Evolutionary conservation across 2,797 vertebrate species (phyloP).

Genomic region (Falco columbarius): DNA sequence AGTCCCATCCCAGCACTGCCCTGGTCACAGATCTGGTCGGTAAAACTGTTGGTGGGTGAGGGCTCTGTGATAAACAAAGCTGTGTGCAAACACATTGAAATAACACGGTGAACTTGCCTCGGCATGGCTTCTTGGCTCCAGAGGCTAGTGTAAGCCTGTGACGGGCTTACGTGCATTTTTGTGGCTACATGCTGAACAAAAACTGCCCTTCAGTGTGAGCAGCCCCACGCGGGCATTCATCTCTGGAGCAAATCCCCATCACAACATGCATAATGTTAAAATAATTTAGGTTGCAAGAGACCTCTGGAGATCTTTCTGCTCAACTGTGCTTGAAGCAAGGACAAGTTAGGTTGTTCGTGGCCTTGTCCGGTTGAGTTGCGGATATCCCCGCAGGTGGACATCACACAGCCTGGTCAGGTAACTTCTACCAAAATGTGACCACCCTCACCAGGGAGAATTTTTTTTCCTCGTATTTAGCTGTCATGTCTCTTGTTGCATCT

Average conservation of each 20-base stretch:
- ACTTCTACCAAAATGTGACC: not conserved
- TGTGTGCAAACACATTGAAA: not conserved
- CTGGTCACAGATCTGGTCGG: not conserved
- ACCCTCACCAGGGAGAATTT: not conserved
- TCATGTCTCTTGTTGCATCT: not conserved
- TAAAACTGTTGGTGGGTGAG: not conserved
- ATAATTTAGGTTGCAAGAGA: not conserved
- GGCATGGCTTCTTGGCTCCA: not conserved
- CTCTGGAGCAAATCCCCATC: not conserved
- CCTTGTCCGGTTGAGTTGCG: not conserved
- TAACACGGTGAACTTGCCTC: not conserved
- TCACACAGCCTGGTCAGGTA: not conserved
- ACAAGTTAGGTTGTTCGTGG: not conserved
- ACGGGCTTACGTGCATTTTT: not conserved
- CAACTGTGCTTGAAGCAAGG: not conserved
- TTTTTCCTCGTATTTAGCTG: not conserved
- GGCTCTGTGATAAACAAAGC: not conserved
- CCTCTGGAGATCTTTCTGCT: not conserved
- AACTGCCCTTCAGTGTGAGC: not conserved
- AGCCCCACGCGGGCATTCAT: not conserved
- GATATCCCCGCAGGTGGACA: not conserved
- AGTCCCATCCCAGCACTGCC: not conserved
- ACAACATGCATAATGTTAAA: not conserved
- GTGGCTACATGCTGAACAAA: not conserved
- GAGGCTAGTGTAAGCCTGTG: not conserved